Percentiles rank a stretch among this genome's conserved stretches.
These are phyloP conservation scores for Furcifer pardalis DNA, from an alignment of 2,797 vertebrate species.

Conservation along the genomic window DNA sequence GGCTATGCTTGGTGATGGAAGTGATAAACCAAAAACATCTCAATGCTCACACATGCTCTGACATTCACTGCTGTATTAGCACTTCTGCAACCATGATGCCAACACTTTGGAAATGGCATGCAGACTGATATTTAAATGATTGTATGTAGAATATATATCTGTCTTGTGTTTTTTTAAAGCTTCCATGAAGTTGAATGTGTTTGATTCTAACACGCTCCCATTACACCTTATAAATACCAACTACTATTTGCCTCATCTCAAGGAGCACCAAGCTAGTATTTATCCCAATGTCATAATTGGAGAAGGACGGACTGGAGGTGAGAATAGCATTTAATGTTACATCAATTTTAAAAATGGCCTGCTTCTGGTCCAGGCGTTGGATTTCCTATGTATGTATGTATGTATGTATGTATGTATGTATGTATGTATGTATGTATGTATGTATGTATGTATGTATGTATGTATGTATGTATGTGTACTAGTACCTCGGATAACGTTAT, in stretches of 20 bases:
- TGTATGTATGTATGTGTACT: too few species aligned
- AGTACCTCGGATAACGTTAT: too few species aligned
- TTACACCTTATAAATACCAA: constrained; percentile 57
- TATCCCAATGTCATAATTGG: constrained; percentile 82
- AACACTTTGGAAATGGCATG: background rate
- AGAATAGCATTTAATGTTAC: constrained; percentile 46
- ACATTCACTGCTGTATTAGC: background rate
- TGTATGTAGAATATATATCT: background rate
- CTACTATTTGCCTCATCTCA: constrained; percentile 84
- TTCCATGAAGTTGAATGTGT: constrained; percentile 37
- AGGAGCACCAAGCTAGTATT: constrained; percentile 70
- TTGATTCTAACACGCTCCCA: constrained; percentile 48
- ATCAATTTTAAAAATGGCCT: background rate
- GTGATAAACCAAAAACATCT: background rate
- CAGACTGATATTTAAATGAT: background rate
- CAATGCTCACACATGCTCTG: background rate
- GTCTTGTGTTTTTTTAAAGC: constrained; percentile 58
- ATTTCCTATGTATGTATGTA: too few species aligned
- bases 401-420: too few species aligned
- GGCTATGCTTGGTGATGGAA: background rate
- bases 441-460: too few species aligned
- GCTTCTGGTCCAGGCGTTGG: background rate
- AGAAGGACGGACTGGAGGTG: constrained; percentile 82
- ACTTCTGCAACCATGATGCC: background rate
- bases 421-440: too few species aligned